A percentile compares a stretch with the other conserved stretches of the same genome.
phyloP scores from a whole-genome alignment of 2,113 vertebrate genomes.

The Opisthocomus hoazin region DNA sequence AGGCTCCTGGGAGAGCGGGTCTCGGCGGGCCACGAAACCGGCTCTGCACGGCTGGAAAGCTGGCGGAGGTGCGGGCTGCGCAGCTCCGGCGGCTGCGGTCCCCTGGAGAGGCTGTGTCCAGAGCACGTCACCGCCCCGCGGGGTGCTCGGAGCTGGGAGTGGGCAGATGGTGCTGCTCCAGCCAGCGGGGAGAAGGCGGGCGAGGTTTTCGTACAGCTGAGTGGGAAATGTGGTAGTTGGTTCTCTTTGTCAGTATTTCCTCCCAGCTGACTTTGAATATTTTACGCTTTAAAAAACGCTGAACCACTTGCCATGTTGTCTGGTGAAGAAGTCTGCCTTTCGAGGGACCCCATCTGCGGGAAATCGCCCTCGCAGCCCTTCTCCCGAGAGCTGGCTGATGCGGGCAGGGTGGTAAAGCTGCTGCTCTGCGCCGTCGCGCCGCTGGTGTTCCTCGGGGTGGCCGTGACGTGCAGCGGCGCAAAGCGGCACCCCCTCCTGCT shows the following conservation, averaged over 20 bases:
- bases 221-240: background rate
- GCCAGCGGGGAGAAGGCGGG: accelerated
- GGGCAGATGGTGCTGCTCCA: background rate
- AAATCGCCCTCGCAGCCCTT: background rate
- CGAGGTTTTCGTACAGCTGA: accelerated
- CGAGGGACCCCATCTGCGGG: constrained; percentile 11
- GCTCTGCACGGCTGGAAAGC: background rate
- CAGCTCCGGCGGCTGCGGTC: no score
- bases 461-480: background rate
- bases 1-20: no score
- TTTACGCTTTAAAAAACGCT: background rate
- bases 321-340: background rate
- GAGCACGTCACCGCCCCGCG: accelerated
- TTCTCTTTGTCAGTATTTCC: background rate
- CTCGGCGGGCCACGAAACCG: no score
- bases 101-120: accelerated
- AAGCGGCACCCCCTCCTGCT: background rate
- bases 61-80: no score
- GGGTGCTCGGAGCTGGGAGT: background rate
- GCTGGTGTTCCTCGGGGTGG: background rate
- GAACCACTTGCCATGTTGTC: background rate
- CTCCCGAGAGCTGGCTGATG: background rate
- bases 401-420: background rate
- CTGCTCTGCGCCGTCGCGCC: background rate
- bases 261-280: background rate